Evolutionary conservation across 2,797 vertebrate species (phyloP), one percentile per base, ranked within the genome.

Genomic region (Carapus acus): DNA sequence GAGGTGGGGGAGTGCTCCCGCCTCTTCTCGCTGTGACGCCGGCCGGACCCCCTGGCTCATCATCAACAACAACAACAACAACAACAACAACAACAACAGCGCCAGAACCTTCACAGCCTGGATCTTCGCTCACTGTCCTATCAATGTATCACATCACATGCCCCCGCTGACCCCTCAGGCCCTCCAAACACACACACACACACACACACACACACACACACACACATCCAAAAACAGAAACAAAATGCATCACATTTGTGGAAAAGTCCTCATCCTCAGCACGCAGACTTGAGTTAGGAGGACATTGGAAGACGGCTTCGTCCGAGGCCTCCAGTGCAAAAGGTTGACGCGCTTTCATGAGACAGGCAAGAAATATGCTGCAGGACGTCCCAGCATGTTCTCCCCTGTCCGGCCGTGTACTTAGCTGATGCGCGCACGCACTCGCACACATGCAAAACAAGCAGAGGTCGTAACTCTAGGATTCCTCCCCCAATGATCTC

Each of bases 11-110:
- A 90, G 44, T 85, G 86, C 20, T 87, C 91, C 8, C 91, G 91
- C 0, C 71, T 94, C 68, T 91, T 98, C 57, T 97, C 93, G 82
- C 84, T 96, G 85, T 98, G 85, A 91, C 19, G 20, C 43, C 1
- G 8, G 27, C 41, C 43, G 21, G 33, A 49, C 3, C 18, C 17
- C 16, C 51, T 6, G 24, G 33, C 36, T 21, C 4, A 37, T 42
- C n/a, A n/a, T n/a, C n/a, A 6, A 20, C 21, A 29, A 47, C 37
- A 14, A 7, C 8, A 2, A 23, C 29, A 14, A 29, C 8, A 13
- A 33, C 34, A n/a, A 54, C 39, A 23, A 50, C 21, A 4, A 11
- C 58, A n/a, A 34, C 18, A 49, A 41, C 31, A 15, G 34, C 27
- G 19, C 29, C 33, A n/a, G n/a, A n/a, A n/a, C 29, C 21, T 4